Conservation (phyloP, 2,888 invertebrate genomes). For the Drosophila peninsularis region DNA sequence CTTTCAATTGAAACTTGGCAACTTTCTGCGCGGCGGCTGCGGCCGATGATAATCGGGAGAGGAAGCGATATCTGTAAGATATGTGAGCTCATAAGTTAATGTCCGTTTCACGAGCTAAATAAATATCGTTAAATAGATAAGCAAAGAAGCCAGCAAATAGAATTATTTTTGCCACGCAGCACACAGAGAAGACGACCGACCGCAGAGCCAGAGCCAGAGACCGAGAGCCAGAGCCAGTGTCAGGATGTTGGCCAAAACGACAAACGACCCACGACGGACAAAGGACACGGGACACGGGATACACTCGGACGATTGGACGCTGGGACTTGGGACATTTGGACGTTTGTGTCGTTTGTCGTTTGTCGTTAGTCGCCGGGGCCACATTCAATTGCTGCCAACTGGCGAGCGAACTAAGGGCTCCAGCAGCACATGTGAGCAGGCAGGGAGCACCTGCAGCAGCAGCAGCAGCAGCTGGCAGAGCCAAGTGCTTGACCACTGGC, state of each 20-base stretch:
- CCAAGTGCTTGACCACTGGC: slow-evolving; percentile 52
- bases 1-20: background rate
- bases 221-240: background rate
- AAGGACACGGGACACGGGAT: slow-evolving; percentile 19
- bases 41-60: slow-evolving; percentile 5
- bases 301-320: slow-evolving; percentile 18
- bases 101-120: slow-evolving; percentile 47
- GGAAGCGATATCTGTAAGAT: slow-evolving; percentile 21
- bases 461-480: slow-evolving; percentile 21
- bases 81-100: slow-evolving; percentile 58
- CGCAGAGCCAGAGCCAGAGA: slow-evolving; percentile 7
- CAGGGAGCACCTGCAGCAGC: slow-evolving; percentile 22
- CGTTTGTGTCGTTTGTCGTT: slow-evolving; percentile 48
- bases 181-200: slow-evolving; percentile 31
- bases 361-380: slow-evolving; percentile 42
- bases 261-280: slow-evolving; percentile 36
- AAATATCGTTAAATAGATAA: slow-evolving; percentile 71
- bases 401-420: slow-evolving; percentile 11
- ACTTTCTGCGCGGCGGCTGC: background rate
- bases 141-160: slow-evolving; percentile 70
- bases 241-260: slow-evolving; percentile 28
- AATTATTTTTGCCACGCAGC: slow-evolving; percentile 57
- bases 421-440: slow-evolving; percentile 16
- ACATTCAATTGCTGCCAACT: slow-evolving; percentile 62
- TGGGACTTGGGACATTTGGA: slow-evolving; percentile 10